These are phyloP conservation scores for Microtus montanus DNA, from an alignment of 2,113 vertebrate species.

Conservation along the genomic window DNA sequence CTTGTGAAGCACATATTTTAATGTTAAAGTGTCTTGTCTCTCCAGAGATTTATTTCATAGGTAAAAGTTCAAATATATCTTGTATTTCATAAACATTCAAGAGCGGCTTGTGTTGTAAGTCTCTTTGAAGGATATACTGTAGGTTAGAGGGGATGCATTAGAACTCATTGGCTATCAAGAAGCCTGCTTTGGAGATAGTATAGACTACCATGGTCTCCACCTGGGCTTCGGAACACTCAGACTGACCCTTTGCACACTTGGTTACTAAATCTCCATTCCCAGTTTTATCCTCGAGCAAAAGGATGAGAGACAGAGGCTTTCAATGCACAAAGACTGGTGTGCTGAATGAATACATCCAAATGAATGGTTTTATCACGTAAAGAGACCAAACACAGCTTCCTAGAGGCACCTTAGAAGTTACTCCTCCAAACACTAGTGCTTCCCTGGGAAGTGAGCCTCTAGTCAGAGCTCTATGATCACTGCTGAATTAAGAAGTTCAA, in stretches of 20 bases:
- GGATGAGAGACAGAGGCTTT: not conserved
- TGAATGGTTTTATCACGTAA: not conserved
- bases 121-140: slow-evolving; percentile 1
- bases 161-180: not conserved
- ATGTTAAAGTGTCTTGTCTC: not conserved
- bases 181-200: not conserved
- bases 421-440: not conserved
- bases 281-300: not conserved
- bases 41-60: not conserved
- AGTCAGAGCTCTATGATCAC: not conserved
- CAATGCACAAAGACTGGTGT: not conserved
- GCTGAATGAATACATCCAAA: accelerated
- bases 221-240: not conserved
- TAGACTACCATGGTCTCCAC: not conserved
- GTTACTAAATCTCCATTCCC: not conserved
- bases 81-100: not conserved
- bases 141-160: not conserved
- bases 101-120: not conserved
- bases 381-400: accelerated
- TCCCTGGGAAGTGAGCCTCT: not conserved
- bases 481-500: not conserved
- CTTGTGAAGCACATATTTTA: not conserved
- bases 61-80: not conserved
- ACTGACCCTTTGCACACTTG: not conserved
- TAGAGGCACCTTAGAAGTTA: not conserved